phyloP scores from a whole-genome alignment of 1,140 invertebrate genomes.

The Heliconius nattereri region DNA sequence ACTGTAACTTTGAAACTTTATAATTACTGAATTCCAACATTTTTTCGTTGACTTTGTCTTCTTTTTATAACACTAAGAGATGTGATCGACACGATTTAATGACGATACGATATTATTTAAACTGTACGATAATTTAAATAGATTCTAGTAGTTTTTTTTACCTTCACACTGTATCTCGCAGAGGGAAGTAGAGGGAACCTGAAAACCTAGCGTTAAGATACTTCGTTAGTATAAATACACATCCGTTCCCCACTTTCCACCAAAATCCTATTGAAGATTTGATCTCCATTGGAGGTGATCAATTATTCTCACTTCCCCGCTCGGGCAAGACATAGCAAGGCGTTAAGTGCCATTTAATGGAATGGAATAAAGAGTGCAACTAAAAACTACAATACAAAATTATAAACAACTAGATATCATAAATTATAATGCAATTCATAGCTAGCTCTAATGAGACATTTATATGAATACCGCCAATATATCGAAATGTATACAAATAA shows the following conservation, averaged over 20 bases:
- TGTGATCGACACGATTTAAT: neutral
- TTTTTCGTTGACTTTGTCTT: neutral
- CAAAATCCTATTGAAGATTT: no score
- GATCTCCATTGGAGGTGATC: no score
- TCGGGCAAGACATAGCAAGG: no score
- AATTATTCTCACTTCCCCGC: no score
- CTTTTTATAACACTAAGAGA: neutral
- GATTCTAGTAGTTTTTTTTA: no score
- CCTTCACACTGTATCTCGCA: no score
- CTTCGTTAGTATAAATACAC: no score
- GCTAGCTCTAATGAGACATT: neutral
- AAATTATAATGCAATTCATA: neutral
- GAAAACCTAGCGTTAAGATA: no score
- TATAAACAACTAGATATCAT: neutral
- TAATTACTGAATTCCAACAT: conserved; percentile 4
- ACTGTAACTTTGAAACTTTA: conserved; percentile 11
- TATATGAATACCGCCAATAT: conserved; percentile 1
- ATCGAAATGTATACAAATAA: neutral
- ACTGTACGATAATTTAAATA: no score
- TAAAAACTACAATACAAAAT: neutral
- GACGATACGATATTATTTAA: neutral
- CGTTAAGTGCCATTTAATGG: no score
- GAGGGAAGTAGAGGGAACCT: no score
- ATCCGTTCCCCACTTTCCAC: no score
- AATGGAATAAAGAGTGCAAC: neutral